Conservation (phyloP, 2,888 invertebrate species). For the Amitus sp. region DNA sequence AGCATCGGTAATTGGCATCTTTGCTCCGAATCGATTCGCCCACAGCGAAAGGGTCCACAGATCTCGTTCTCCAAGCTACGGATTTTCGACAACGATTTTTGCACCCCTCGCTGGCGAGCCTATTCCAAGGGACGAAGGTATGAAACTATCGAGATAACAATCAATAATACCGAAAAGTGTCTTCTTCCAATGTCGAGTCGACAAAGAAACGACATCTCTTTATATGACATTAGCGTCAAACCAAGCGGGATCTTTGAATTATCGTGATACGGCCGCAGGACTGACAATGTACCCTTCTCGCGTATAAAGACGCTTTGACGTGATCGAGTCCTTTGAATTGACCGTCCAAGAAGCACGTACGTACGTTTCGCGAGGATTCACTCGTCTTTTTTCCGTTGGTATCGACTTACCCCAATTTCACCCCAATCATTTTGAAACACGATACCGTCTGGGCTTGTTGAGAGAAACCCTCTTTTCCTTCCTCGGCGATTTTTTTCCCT, state of each 20-base stretch:
- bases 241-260: constrained; percentile 29
- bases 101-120: no score
- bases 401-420: constrained; percentile 65
- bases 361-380: constrained; percentile 50
- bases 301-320: constrained; percentile 38
- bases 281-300: constrained; percentile 35
- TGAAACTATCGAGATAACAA: background rate
- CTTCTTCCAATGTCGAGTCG: constrained; percentile 29
- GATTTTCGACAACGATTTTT: constrained; percentile 12
- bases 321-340: constrained; percentile 33
- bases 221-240: constrained; percentile 34
- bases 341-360: constrained; percentile 42
- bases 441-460: constrained; percentile 50
- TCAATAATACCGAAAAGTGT: constrained; percentile 12
- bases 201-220: constrained; percentile 30
- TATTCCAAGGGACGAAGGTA: no score
- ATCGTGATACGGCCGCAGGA: constrained; percentile 25
- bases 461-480: constrained; percentile 31
- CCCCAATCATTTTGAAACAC: constrained; percentile 65
- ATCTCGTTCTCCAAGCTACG: constrained; percentile 24
- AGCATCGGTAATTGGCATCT: constrained; percentile 33
- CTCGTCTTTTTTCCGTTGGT: constrained; percentile 45
- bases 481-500: constrained; percentile 17
- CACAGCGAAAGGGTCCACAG: no score
- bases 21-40: constrained; percentile 32